phyloP scores from a whole-genome alignment of 2,113 vertebrate species.

The Hippocampus mohnikei region DNA sequence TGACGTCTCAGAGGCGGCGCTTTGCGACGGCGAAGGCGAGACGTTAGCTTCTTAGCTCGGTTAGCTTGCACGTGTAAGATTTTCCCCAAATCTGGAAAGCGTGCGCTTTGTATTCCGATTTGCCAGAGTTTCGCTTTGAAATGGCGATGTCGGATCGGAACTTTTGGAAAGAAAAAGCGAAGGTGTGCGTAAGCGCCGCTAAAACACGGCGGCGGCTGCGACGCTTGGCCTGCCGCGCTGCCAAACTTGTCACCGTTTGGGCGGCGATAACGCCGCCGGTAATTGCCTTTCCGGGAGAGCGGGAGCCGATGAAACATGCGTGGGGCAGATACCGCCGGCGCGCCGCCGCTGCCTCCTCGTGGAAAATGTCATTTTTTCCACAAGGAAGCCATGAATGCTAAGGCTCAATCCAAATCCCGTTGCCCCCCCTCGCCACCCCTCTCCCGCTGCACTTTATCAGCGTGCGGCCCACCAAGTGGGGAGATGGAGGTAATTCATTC shows the following conservation, averaged over 20 bases:
- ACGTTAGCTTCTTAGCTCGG: not conserved
- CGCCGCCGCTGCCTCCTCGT: conserved; percentile 84
- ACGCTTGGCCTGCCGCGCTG: conserved; percentile 65
- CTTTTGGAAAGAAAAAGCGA: conserved; percentile 13
- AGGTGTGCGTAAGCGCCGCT: conserved; percentile 43
- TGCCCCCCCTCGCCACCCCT: conserved; percentile 31
- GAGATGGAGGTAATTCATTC: conserved; percentile 87
- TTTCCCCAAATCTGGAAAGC: not conserved
- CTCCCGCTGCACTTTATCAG: conserved; percentile 79
- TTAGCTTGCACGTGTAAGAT: not conserved
- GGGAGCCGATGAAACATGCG: conserved; percentile 85
- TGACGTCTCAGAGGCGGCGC: no score
- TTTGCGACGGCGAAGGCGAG: not conserved
- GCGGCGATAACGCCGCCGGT: conserved; percentile 78
- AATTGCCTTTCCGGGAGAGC: conserved; percentile 87
- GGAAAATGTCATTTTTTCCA: conserved; percentile 91
- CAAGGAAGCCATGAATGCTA: conserved; percentile 87
- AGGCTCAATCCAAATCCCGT: conserved; percentile 87
- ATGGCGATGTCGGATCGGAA: not conserved
- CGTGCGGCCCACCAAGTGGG: conserved; percentile 87
- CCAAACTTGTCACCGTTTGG: conserved; percentile 76
- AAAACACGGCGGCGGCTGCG: conserved; percentile 53
- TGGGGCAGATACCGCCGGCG: conserved; percentile 84
- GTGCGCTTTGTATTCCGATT: not conserved
- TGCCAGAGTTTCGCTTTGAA: not conserved